phyloP scores from a whole-genome alignment of 2,113 vertebrate genomes.

The Tringa solitaria region DNA sequence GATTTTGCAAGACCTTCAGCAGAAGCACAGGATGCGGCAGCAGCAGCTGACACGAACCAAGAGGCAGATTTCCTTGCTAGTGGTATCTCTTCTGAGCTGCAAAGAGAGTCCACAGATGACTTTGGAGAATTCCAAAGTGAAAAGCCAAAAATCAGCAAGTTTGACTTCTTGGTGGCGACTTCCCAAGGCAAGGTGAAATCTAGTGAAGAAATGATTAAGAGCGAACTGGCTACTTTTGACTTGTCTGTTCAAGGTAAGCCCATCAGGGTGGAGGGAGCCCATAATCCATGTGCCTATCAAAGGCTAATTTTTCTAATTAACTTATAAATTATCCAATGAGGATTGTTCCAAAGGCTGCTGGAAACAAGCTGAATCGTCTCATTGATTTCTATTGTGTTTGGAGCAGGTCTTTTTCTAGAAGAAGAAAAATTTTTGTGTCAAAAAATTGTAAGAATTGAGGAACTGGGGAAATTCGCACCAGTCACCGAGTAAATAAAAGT shows the following conservation, averaged over 20 bases:
- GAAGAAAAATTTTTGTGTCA: background rate
- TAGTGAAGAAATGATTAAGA: slow-evolving; percentile 99
- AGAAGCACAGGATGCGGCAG: slow-evolving; percentile 18
- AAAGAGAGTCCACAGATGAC: slow-evolving; percentile 79
- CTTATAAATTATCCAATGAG: background rate
- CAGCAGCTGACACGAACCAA: background rate
- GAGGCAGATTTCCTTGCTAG: slow-evolving; percentile 22
- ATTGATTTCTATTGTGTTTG: background rate
- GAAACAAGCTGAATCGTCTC: background rate
- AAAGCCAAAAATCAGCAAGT: slow-evolving; percentile 97
- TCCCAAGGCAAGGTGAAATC: slow-evolving; percentile 94
- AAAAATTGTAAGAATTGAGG: background rate
- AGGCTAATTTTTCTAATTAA: background rate
- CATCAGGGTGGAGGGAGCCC: background rate
- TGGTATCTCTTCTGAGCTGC: slow-evolving; percentile 9
- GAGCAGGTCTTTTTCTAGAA: background rate
- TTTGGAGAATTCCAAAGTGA: slow-evolving; percentile 94
- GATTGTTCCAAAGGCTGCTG: background rate
- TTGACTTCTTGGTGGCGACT: slow-evolving; percentile 94
- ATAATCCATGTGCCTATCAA: background rate
- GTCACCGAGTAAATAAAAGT: background rate
- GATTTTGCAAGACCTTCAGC: slow-evolving; percentile 79
- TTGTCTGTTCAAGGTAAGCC: slow-evolving; percentile 95
- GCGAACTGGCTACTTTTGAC: slow-evolving; percentile 95
- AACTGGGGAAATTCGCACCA: background rate